Base-by-base conservation (phyloP, 2,797 vertebrate genomes). In the Dendrocincla fuliginosa region DNA sequence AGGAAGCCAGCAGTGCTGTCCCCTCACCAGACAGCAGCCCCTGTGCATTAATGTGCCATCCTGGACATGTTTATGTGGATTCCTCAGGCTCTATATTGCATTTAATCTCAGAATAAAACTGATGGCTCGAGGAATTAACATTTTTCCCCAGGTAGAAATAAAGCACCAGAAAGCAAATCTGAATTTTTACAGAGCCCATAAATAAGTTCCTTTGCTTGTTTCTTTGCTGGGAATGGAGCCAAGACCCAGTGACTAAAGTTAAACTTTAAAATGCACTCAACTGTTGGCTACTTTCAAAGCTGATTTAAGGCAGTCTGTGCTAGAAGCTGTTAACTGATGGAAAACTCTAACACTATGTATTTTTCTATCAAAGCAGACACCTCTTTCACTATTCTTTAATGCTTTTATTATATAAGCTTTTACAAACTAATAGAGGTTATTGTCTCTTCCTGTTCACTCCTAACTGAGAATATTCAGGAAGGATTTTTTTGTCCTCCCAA, bases 221-320 rank as follows among this genome's bases (percentile, higher is more conserved):
- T 74, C 30, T 87, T 90, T 74, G 17, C 67, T 76, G 68, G 70
- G 44, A 87, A 55, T 33, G 86, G 71, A 92, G 69, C 65, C 90
- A 94, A 83, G 30, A 35, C 30, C 23, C 33, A 32, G 47, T 37
- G 42, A 73, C 41, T 53, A 46, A 88, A 84, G 53, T 68, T 78
- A 74, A 68, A 68, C 50, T 93, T 94, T 37, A 82, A 89, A 93
- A 61, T 37, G n/a, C 61, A 70, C 47, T 89, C 82, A 89, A 46
- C 15, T 70, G 1, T 67, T 90, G 52, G 25, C 56, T 78, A 28
- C 80, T 88, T 89, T 32, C 75, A 56, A 80, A 93, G 52, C 28
- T 84, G 44, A 28, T 68, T 94, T 91, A 92, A 84, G 46, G 33
- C 44, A 69, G 68, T 63, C 64, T 50, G 42, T 46, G 23, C 65